A percentile compares a stretch with the other conserved stretches of the same genome.
Conservation (phyloP, 2,797 vertebrate genomes). For the Semotilus atromaculatus region DNA sequence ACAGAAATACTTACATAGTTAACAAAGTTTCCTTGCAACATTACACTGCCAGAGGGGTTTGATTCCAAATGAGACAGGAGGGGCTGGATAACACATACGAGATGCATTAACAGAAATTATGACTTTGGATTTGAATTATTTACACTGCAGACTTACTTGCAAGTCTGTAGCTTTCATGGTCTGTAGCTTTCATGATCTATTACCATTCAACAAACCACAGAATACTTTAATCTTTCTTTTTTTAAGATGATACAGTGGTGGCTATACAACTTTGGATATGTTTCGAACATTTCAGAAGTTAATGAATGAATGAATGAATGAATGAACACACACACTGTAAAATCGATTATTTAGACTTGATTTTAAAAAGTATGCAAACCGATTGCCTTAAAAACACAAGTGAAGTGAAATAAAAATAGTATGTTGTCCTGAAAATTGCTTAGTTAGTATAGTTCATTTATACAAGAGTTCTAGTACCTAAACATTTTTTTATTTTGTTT, state of each 20-base stretch:
- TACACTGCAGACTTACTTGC: conserved; percentile 25
- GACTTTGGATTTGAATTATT: conserved; percentile 26
- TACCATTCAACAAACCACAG: neutral
- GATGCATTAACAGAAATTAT: neutral
- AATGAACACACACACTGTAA: neutral
- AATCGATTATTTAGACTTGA: too few relatives aligned
- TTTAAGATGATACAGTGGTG: neutral
- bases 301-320: neutral
- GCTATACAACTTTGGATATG: neutral
- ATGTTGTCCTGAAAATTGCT: too few relatives aligned
- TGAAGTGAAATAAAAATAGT: too few relatives aligned
- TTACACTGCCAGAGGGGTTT: conserved; percentile 6
- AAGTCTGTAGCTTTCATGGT: conserved; percentile 16
- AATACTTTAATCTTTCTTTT: neutral
- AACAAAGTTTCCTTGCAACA: conserved; percentile 12
- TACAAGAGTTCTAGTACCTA: too few relatives aligned
- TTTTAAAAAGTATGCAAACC: too few relatives aligned
- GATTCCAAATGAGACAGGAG: conserved; percentile 13
- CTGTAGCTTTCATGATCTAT: neutral
- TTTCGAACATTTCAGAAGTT: neutral
- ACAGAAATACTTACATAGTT: conserved; percentile 35
- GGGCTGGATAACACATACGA: neutral
- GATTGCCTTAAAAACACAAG: too few relatives aligned
- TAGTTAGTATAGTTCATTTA: too few relatives aligned
- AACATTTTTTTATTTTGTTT: too few relatives aligned